Evolutionary conservation across 2,113 vertebrate genomes (phyloP).

Genomic region (Corythaeola cristata): DNA sequence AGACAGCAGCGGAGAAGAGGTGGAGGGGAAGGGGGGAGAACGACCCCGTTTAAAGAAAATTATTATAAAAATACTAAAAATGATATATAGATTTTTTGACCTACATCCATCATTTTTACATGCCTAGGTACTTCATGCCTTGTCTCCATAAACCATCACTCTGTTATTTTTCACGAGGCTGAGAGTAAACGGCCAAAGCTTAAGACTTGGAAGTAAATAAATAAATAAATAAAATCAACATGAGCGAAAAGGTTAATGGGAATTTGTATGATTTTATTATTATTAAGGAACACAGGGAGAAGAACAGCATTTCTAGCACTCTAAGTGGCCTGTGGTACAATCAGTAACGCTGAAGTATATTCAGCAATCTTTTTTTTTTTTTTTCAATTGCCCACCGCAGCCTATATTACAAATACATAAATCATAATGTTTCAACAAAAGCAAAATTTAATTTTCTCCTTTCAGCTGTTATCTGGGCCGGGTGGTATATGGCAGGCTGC

Average conservation of each 20-base stretch:
- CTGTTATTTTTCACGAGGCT: constrained; percentile 58
- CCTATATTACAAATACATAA: constrained; percentile 97
- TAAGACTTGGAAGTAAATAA: not conserved
- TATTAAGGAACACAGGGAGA: constrained; percentile 48
- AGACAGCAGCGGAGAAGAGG: constrained; percentile 22
- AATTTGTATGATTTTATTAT: constrained; percentile 40
- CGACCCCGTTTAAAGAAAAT: constrained; percentile 41
- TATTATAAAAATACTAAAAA: constrained; percentile 72
- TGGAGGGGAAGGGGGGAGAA: not conserved
- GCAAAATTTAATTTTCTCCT: constrained; percentile 98
- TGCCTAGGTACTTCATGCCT: not conserved
- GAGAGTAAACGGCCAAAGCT: constrained; percentile 9
- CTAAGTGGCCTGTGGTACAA: constrained; percentile 73
- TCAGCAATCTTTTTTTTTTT: constrained; percentile 73
- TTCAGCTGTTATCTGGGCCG: constrained; percentile 91
- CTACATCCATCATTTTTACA: constrained; percentile 73
- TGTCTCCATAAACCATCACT: constrained; percentile 44
- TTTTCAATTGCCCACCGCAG: constrained; percentile 81
- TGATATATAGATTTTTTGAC: constrained; percentile 69
- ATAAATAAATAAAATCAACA: not conserved
- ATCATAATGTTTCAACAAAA: constrained; percentile 99
- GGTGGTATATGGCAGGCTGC: constrained; percentile 89
- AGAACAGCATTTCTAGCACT: constrained; percentile 12
- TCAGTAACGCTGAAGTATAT: constrained; percentile 77
- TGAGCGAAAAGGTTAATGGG: constrained; percentile 47